Conservation (phyloP, 2,888 invertebrate species). For the Drepanosiphum platanoidis region DNA sequence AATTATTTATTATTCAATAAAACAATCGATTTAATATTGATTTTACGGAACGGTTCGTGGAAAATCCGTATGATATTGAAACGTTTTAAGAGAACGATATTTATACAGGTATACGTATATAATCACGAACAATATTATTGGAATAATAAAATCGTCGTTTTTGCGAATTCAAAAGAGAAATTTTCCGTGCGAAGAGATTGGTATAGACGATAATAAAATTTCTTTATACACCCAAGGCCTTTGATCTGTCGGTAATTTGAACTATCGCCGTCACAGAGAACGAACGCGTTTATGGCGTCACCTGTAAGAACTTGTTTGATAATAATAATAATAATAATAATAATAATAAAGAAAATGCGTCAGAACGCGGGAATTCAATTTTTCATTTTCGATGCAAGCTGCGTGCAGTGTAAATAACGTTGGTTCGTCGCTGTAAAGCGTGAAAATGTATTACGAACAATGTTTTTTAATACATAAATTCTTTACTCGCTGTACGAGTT, state of each 20-base stretch:
- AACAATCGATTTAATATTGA: too few relatives aligned
- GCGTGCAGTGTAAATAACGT: neutral
- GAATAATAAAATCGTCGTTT: too few relatives aligned
- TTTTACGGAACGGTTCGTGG: too few relatives aligned
- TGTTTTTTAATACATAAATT: neutral
- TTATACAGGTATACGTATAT: too few relatives aligned
- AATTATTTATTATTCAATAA: too few relatives aligned
- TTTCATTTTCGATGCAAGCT: neutral
- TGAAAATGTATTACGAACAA: neutral
- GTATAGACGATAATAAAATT: neutral
- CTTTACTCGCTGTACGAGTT: neutral
- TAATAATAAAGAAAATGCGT: neutral
- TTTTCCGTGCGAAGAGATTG: neutral
- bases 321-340: neutral
- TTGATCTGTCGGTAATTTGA: constrained; percentile 19
- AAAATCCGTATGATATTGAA: too few relatives aligned
- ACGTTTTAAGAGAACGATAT: too few relatives aligned
- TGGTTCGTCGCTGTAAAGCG: neutral
- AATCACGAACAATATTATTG: too few relatives aligned
- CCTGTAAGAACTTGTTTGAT: too few relatives aligned
- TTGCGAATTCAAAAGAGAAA: too few relatives aligned
- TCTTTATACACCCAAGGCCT: neutral
- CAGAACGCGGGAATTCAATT: neutral
- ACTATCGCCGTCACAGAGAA: neutral
- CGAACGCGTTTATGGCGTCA: neutral